Evolutionary conservation across 23 tunicate genomes (phyloP), one percentile per base, ranked within the genome.

Genomic region (Trididemnum miniatum): DNA sequence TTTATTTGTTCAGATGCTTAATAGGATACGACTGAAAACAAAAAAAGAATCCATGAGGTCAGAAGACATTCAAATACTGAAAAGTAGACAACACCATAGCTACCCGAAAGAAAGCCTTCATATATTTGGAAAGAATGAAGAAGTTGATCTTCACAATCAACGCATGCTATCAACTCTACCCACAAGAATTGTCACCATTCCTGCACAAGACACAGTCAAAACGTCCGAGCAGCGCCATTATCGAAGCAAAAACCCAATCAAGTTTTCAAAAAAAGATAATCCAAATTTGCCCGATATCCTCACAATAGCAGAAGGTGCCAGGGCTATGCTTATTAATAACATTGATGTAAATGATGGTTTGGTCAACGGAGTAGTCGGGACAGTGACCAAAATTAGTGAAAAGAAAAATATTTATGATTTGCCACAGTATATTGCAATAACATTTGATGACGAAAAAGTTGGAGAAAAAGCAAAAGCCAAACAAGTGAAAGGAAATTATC

Each of bases 41-140:
- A 7, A 7, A 66, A 44, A 44, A 20, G 31, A 29, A 32, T 1
- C 27, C 29, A 26, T 3, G 34, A 27, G 32, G 29, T 30, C 73
- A 66, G 22, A 66, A 23, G 54, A 44, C 15, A 7, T 44, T 44
- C 9, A 44, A 1, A 25, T 34, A 1, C 3, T 66, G 32, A 32
- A 66, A 30, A 32, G 1, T 1, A 51, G 79, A 32, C 35, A 27
- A 20, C 79, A 72, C 35, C 79, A 51, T 22, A 35, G 35, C 30
- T 72, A 72, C 27, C 54, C 79, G 20, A 72, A 34, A 34, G 79
- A 72, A 31, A 20, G 50, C 35, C 79, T 72, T 3, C 79, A 72
- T 72, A 32, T 72, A 1, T 72, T 32, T 72, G 79, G 79, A 5
- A 72, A 51, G 1, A 72, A 72, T 72, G 52, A 51, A 20, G 24